Evolutionary conservation across 2,113 vertebrate species (phyloP).

Genomic region (Aramus guarauna): DNA sequence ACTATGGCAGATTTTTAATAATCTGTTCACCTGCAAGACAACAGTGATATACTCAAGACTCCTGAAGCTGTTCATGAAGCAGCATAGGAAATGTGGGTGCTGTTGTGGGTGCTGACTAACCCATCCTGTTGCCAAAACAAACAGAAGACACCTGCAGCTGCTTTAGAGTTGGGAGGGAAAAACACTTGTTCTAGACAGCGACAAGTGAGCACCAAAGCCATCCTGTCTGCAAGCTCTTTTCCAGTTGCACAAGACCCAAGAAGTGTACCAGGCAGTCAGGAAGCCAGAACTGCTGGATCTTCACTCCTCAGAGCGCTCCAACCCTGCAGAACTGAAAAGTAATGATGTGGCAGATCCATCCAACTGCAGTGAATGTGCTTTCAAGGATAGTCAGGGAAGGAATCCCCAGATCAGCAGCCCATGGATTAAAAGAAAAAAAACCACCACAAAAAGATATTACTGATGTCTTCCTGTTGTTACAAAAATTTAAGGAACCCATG

Average conservation of each 20-base stretch:
- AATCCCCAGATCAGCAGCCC: not conserved
- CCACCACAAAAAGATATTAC: not conserved
- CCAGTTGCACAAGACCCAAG: not conserved
- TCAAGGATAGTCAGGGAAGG: not conserved
- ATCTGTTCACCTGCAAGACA: not conserved
- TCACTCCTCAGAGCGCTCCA: not conserved
- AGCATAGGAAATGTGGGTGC: not conserved
- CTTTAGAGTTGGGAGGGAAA: not conserved
- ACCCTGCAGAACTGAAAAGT: not conserved
- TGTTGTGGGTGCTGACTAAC: not conserved
- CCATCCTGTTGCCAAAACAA: not conserved
- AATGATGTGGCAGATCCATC: not conserved
- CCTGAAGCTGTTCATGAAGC: not conserved
- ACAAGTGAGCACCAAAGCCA: not conserved
- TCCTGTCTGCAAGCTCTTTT: not conserved
- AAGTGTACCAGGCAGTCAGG: fast-evolving
- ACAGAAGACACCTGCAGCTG: not conserved
- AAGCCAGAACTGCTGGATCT: not conserved
- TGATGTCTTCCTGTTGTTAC: not conserved
- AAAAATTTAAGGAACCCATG: not conserved
- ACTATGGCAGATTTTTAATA: not conserved
- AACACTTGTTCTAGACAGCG: not conserved
- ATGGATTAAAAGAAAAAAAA: not conserved
- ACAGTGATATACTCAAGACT: not conserved
- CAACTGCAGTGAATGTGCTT: not conserved